These are phyloP conservation scores for Burhinus bistriatus DNA, from an alignment of 2,113 vertebrate genomes.

Conservation along the genomic window DNA sequence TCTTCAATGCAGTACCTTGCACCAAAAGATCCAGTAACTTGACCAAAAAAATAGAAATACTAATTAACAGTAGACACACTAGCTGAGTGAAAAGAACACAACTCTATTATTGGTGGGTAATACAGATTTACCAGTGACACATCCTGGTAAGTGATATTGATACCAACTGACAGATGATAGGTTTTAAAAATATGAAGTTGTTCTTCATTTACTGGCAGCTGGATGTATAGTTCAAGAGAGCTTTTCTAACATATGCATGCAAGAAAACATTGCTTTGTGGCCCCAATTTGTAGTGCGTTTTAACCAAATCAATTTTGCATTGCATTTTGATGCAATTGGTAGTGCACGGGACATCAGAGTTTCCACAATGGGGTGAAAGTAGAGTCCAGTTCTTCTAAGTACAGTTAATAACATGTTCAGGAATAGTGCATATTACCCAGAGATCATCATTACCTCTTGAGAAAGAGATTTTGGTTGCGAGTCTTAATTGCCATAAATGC, in stretches of 20 bases:
- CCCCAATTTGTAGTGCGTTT: neutral
- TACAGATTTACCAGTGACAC: neutral
- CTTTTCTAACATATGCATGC: neutral
- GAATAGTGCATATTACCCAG: neutral
- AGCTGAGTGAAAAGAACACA: neutral
- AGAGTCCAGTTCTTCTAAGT: neutral
- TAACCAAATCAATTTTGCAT: too few relatives aligned
- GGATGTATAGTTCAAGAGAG: neutral
- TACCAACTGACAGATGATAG: neutral
- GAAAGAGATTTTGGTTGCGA: neutral
- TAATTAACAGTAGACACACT: neutral
- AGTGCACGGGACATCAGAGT: neutral
- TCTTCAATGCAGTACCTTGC: neutral
- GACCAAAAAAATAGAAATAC: neutral
- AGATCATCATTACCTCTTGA: neutral
- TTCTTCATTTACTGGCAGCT: neutral
- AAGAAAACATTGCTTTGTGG: neutral
- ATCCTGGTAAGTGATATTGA: neutral
- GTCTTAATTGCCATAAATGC: neutral
- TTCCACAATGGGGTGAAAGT: neutral
- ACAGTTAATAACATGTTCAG: neutral
- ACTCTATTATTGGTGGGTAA: neutral
- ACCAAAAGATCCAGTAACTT: neutral
- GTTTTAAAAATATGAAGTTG: neutral
- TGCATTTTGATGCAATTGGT: neutral